Base-by-base conservation (phyloP, 2,113 vertebrate species). In the Butorides virescens region DNA sequence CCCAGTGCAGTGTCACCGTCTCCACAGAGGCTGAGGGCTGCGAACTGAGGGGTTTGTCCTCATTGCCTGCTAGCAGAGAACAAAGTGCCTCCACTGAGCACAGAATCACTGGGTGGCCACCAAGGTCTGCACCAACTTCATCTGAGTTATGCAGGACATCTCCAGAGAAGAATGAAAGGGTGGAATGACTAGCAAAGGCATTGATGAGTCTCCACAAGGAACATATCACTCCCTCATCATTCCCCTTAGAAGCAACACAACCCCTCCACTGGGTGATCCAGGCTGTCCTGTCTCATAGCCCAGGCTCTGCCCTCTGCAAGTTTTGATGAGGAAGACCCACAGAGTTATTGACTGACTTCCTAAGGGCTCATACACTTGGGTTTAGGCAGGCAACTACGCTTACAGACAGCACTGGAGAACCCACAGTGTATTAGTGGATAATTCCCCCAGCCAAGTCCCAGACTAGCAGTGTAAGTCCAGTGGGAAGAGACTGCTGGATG, bases 401-500 rank as follows among this genome's bases (percentile, higher is more conserved):
- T 58, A 18, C 46, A 85, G 80, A 53, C 11, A 21, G 86, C 0
- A 0, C 25, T 16, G 63, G 44, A 83, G 62, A 91, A 87, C 44
- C 58, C 66, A 37, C 68, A 23, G 39, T 3, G 19, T 2, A 29
- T 20, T 2, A n/a, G 44, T 1, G 52, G 44, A 14, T 27, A 68
- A 49, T 11, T 91, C 15, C 53, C 36, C 55, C 58, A 71, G 72
- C 63, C 86, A 87, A 71, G 73, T 88, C 76, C 74, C 84, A 76
- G 22, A 65, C 56, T 3, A 83, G 56, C 5, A 21, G 70, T 27
- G 2, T 27, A 59, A 82, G 47, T 50, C 68, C 83, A 84, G 76
- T 15, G 52, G 80, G 62, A 87, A 91, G 49, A 82, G 62, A 39
- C 81, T 65, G 84, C 70, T 89, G 93, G 92, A 61, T 56, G 36